phyloP scores from a whole-genome alignment of 2,888 invertebrate species.

The Hyppa rectilinea region DNA sequence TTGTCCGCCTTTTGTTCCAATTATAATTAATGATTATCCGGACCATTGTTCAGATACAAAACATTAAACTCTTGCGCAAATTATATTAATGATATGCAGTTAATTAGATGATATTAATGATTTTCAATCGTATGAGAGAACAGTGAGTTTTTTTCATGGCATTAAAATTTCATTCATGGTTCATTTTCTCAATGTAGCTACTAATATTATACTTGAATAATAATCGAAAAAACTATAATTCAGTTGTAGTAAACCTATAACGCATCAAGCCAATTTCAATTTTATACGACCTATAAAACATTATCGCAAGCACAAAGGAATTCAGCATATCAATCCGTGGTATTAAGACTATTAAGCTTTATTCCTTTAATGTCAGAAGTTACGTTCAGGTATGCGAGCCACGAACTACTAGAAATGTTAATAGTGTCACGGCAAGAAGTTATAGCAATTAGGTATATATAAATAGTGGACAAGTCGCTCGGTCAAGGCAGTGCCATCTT shows the following conservation, averaged over 20 bases:
- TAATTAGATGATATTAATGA: conserved; percentile 57
- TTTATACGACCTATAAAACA: conserved; percentile 41
- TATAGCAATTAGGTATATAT: conserved; percentile 76
- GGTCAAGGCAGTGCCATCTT: conserved; percentile 87
- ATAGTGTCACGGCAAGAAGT: conserved; percentile 68
- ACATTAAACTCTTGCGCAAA: conserved; percentile 57
- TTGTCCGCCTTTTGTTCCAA: conserved; percentile 73
- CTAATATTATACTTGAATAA: not conserved
- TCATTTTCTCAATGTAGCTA: not conserved
- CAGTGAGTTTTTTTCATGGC: conserved; percentile 8
- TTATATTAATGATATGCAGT: conserved; percentile 48
- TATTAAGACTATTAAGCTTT: conserved; percentile 64
- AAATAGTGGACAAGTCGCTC: conserved; percentile 70
- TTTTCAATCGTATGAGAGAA: conserved; percentile 8
- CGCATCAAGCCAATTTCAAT: conserved; percentile 31
- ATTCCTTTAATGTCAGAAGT: conserved; percentile 71
- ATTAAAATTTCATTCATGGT: conserved; percentile 31
- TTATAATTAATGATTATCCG: conserved; percentile 72
- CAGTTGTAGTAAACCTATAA: not conserved
- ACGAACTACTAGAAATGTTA: conserved; percentile 50
- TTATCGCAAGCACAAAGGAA: conserved; percentile 64
- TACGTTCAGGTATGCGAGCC: conserved; percentile 66
- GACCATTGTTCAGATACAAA: conserved; percentile 65
- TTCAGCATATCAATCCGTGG: conserved; percentile 58
- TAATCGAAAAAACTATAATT: conserved; percentile 16